These are phyloP conservation scores for Lepidurus couesii DNA, from an alignment of 1,140 invertebrate genomes.

Conservation along the genomic window DNA sequence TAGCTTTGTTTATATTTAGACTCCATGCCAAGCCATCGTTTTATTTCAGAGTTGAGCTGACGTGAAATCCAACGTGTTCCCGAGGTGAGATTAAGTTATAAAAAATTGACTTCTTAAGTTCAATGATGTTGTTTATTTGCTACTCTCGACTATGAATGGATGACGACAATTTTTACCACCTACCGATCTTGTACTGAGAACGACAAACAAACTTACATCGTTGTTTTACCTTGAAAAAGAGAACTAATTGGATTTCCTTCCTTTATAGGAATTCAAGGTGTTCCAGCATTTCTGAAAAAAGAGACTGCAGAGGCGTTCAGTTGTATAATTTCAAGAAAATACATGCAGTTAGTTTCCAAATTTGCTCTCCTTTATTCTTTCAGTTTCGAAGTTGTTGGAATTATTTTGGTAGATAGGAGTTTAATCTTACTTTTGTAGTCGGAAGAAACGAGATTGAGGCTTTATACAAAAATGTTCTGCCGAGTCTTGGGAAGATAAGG, in stretches of 20 bases:
- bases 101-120: background rate
- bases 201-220: background rate
- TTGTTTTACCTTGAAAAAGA: background rate
- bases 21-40: background rate
- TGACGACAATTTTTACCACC: conserved; percentile 34
- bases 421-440: no score
- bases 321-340: no score
- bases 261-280: background rate
- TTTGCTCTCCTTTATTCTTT: no score
- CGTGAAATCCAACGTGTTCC: background rate
- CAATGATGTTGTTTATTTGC: conserved; percentile 32
- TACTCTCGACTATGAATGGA: conserved; percentile 34
- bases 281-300: background rate
- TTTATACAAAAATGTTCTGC: no score
- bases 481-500: no score
- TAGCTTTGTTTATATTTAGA: background rate
- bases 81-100: background rate
- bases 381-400: no score
- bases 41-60: background rate
- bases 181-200: conserved; percentile 29
- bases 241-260: background rate
- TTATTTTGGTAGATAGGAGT: no score
- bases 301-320: no score
- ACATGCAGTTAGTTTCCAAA: no score
- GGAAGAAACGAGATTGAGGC: no score